Evolutionary conservation across 2,113 vertebrate species (phyloP), one percentile per base, ranked within the genome.

Genomic region (Etheostoma cragini): DNA sequence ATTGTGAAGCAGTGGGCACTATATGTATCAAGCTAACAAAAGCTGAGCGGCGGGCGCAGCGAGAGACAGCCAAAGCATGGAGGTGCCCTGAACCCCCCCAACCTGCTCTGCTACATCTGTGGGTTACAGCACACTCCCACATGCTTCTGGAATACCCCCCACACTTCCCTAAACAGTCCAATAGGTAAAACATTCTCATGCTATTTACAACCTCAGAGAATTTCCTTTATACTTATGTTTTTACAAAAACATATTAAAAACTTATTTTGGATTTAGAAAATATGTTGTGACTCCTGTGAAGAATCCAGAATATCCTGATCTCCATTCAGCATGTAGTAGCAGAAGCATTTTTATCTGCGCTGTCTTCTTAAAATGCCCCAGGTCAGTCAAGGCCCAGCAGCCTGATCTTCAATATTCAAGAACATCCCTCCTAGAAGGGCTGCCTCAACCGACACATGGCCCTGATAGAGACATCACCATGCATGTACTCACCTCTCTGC

Each of bases 111-210:
- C 94, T 99, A 60, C 95, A 95, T 67, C 81, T 99, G 60, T 83
- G 76, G 17, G 92, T 99, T 65, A 96, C 93, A 1, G 98, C 96
- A 17, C 95, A 95, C 17, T 96, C 97, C 61, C 95, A 97, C 7
- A 60, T 87, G 30, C 86, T 88, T 0, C 92, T 90, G 64, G 95
- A 96, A 61, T 97, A 95, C 86, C 83, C 95, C 80, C 84, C 24
- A 50, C 93, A 90, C 76, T 97, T 96, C 52, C 82, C 93, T 49
- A 85, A 88, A 0, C 95, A 94, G 21, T 90, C 96, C 33, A 80
- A 90, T 35, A 12, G 92, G 97, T 98, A 87, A 89, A 89, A 11
- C 4, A 38, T 57, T 42, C 0, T 26, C 35, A 24, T 16, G 8
- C 8, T 19, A 11, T 24, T 19, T 17, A 64, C 10, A 24, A 42